Conservation (phyloP, 2,888 invertebrate genomes). For the Noctua pronuba region DNA sequence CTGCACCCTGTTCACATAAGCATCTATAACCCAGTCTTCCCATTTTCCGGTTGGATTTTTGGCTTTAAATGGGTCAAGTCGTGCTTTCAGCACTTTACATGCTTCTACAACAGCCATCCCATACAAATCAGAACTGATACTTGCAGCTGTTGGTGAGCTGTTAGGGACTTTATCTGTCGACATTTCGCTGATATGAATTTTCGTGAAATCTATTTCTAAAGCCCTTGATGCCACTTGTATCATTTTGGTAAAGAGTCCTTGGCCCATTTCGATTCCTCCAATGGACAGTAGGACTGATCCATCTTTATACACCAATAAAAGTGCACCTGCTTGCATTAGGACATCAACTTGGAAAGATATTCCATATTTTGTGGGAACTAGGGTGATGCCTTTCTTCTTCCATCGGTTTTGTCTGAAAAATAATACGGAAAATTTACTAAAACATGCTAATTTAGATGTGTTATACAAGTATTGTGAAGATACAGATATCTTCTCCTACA, state of each 20-base stretch:
- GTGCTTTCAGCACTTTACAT: slow-evolving; percentile 92
- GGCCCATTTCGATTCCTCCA: slow-evolving; percentile 97
- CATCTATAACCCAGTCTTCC: slow-evolving; percentile 94
- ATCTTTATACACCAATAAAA: slow-evolving; percentile 94
- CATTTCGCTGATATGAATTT: slow-evolving; percentile 94
- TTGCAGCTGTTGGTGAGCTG: slow-evolving; percentile 94
- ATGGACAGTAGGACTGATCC: slow-evolving; percentile 95
- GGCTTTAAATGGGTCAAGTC: slow-evolving; percentile 92
- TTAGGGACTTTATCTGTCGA: slow-evolving; percentile 96
- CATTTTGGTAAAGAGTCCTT: slow-evolving; percentile 97
- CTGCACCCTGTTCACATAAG: slow-evolving; percentile 93
- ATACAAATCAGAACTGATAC: slow-evolving; percentile 94
- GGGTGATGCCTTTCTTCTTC: slow-evolving; percentile 94
- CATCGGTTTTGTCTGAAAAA: slow-evolving; percentile 92
- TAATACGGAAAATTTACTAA: not conserved
- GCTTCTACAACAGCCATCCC: slow-evolving; percentile 95
- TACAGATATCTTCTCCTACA: not conserved
- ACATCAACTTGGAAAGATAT: slow-evolving; percentile 92
- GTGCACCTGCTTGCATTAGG: slow-evolving; percentile 94
- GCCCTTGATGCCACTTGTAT: slow-evolving; percentile 94
- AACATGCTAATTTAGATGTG: not conserved
- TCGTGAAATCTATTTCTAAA: slow-evolving; percentile 91
- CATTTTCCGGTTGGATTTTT: slow-evolving; percentile 93
- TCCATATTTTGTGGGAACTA: slow-evolving; percentile 94
- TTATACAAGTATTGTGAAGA: not conserved